Percentiles rank a stretch among this genome's conserved stretches.
Conservation (phyloP, 2,113 vertebrate species). For the Chionomys nivalis region DNA sequence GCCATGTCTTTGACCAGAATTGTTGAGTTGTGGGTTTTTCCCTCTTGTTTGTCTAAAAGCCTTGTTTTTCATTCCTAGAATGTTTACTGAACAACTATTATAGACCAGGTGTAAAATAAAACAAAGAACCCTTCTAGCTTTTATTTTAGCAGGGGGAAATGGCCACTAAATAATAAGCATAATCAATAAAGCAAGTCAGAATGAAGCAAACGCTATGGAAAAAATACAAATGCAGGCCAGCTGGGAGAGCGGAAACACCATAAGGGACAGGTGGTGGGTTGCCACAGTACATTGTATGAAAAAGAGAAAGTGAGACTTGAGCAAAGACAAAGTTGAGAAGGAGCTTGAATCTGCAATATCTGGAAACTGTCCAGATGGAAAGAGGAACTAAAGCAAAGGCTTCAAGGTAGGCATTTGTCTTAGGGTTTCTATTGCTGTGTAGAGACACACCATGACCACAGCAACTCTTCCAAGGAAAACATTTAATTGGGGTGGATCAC, state of each 20-base stretch:
- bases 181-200: conserved; percentile 36
- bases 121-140: conserved; percentile 15
- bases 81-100: conserved; percentile 52
- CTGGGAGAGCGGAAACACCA: neutral
- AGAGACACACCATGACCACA: neutral
- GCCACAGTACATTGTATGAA: neutral
- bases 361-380: neutral
- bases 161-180: conserved; percentile 52
- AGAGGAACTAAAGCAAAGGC: neutral
- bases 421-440: neutral
- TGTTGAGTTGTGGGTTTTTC: neutral
- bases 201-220: neutral
- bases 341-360: neutral
- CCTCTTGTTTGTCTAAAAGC: neutral
- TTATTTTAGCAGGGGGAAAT: conserved; percentile 44
- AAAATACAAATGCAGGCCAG: conserved; percentile 11
- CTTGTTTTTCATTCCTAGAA: neutral
- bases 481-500: neutral
- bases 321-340: neutral
- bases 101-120: conserved; percentile 36
- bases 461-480: neutral
- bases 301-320: neutral
- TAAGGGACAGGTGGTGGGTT: neutral
- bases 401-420: neutral
- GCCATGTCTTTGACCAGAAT: neutral